Conservation (phyloP, 2,113 vertebrate genomes). For the Mastomys coucha region DNA sequence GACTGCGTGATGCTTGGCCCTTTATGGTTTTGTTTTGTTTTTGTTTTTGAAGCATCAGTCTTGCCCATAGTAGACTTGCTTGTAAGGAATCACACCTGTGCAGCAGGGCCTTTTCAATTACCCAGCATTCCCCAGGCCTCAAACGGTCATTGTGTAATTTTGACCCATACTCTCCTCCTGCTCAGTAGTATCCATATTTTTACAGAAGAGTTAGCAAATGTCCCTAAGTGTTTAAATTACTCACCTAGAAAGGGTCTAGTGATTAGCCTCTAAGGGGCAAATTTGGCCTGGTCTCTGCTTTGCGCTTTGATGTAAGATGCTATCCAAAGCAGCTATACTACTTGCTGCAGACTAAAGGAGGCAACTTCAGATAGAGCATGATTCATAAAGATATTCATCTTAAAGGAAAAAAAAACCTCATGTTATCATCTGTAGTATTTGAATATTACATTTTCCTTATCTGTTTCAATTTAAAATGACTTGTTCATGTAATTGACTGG, state of each 20-base stretch:
- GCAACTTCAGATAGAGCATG: constrained; percentile 53
- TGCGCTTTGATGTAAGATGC: not conserved
- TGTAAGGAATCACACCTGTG: constrained; percentile 31
- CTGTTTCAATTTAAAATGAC: constrained; percentile 64
- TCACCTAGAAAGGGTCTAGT: constrained; percentile 37
- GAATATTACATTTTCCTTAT: constrained; percentile 76
- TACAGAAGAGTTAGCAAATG: constrained; percentile 15
- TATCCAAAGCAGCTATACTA: not conserved
- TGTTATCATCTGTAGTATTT: constrained; percentile 66
- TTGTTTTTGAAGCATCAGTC: not conserved
- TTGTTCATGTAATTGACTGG: constrained; percentile 73
- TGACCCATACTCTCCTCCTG: not conserved
- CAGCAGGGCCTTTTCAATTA: constrained; percentile 4
- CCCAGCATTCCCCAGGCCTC: constrained; percentile 10
- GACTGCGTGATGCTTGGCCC: not conserved
- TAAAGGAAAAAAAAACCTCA: not conserved
- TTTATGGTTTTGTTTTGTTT: not conserved
- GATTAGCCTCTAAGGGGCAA: not conserved
- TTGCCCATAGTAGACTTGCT: constrained; percentile 18
- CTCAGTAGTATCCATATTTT: constrained; percentile 8
- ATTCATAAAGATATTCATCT: constrained; percentile 71
- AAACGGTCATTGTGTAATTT: constrained; percentile 12
- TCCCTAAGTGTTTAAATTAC: constrained; percentile 14
- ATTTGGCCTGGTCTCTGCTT: constrained; percentile 24
- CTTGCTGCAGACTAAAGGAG: constrained; percentile 60